Evolutionary conservation across 2,113 vertebrate genomes (phyloP), one percentile per base, ranked within the genome.

Genomic region (Myotis lucifugus): DNA sequence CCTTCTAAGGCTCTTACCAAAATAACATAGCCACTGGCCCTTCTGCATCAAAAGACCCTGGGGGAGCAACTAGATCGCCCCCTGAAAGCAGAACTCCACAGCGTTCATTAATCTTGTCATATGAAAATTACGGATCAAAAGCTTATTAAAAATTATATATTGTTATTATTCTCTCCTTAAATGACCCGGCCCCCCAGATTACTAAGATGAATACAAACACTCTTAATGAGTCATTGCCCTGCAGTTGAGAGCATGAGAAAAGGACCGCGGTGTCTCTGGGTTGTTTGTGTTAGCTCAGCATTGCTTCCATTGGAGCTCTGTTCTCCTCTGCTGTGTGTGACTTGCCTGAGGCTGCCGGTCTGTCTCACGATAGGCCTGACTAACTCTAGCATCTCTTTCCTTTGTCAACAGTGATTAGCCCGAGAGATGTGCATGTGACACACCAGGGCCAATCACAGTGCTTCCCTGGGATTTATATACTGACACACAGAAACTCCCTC

Each of bases 41-140:
- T 34, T 37, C 46, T 54, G 17, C 48, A 78, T 90, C 52, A 87
- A 93, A 90, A 67, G 2, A 48, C 42, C 50, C 74, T n/a, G 32
- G 18, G 74, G 48, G 40, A 90, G 4, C 40, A 87, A 54, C 32
- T 66, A 91, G 87, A 59, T 2, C 9, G 23, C 52, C 46, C 17
- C 23, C 32, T 32, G 61, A 84, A 87, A 79, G 14, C 48, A 90
- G 37, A 92, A 72, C 18, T 90, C 50, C 40, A 74, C 17, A 89
- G 29, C n/a, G 85, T 59, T 74, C 34, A 61, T 67, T 74, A 85
- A 85, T 79, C n/a, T 90, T 67, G 21, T 76, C 77, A n/a, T 74
- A 37, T 72, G 66, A 27, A 95, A 88, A 91, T 79, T 78, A 69
- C 29, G 70, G 13, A 76, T 34, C 37, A 73, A 46, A 95, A 93